Evolutionary conservation across 30 jellyfish, hydroid and myxozoan species (phyloP), one percentile per base, ranked within the genome.

Genomic region (Mastigias papua): DNA sequence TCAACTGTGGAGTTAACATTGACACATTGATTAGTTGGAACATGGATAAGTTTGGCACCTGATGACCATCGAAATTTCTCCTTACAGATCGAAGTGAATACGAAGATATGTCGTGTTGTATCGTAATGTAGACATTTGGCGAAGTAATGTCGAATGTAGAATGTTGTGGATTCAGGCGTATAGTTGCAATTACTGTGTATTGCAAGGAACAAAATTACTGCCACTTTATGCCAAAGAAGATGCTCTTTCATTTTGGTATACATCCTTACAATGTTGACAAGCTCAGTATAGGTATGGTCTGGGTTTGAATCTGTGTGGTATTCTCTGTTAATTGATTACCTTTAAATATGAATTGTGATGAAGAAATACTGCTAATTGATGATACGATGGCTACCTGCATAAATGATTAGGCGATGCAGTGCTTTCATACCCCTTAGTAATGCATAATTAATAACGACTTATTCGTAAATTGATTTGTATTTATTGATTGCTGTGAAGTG

Each of bases 21-120:
- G 57, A 85, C 16, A 63, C 94, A 85, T 73, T 73, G 58, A 46
- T 73, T 61, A 8, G 94, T 72, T 8, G 94, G 94, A 2, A 73
- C 73, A 48, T 85, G 94, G 63, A 73, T 31, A 32, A 85, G 48
- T 30, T 85, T 74, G 28, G 82, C 77, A 57, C 88, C 83, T 9
- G 75, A 77, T 26, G 66, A 64, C 94, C 94, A 85, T 0, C 76
- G 34, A 71, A 85, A 85, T 31, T 63, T 67, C 34, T 85, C 94
- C 10, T 88, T 57, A 69, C 94, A 85, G 22, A 73, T 21, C 2
- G 48, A 8, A 20, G 37, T 51, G 71, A 51, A 85, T 16, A 85
- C 81, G 63, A 85, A 78, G 54, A 28, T 81, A 19, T 80, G 80
- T 20, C 69, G 62, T 1, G 31, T 72, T 26, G 79, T 73, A 35